These are phyloP conservation scores for Sebastes flavidus DNA, from an alignment of 2,797 vertebrate species.

Conservation along the genomic window DNA sequence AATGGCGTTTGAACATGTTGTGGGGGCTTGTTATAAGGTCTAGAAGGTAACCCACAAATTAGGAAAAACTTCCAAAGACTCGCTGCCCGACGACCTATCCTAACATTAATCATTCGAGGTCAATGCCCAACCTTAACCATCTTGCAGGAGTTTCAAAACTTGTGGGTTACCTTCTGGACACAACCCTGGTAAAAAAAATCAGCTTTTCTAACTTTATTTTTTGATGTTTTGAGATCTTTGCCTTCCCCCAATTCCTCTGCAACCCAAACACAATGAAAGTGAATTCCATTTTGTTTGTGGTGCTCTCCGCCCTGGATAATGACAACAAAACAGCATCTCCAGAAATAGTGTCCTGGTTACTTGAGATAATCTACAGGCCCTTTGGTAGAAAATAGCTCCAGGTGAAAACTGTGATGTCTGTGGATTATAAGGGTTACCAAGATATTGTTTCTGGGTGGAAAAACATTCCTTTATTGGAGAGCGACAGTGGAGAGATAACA, in stretches of 20 bases:
- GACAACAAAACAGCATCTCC: neutral
- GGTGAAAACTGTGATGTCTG: neutral
- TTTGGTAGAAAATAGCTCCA: slow-evolving; percentile 1
- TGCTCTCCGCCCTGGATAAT: neutral
- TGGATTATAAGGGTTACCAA: neutral
- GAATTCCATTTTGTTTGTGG: neutral
- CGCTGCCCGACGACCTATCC: too few species aligned
- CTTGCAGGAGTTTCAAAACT: neutral
- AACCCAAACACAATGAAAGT: neutral
- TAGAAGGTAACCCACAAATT: too few species aligned
- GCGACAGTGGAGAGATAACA: neutral
- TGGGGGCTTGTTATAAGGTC: too few species aligned
- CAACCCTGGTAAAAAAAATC: neutral
- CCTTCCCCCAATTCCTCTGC: neutral
- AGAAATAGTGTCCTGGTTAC: neutral
- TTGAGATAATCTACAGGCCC: neutral
- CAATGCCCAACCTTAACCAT: too few species aligned
- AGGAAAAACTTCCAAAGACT: too few species aligned
- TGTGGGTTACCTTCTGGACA: neutral
- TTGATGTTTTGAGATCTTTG: neutral
- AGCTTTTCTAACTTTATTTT: neutral
- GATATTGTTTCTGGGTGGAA: neutral
- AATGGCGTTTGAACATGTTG: too few species aligned
- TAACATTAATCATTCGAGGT: too few species aligned
- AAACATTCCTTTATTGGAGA: neutral